Base-by-base conservation (phyloP, 2,113 vertebrate genomes). In the Urocolius indicus region DNA sequence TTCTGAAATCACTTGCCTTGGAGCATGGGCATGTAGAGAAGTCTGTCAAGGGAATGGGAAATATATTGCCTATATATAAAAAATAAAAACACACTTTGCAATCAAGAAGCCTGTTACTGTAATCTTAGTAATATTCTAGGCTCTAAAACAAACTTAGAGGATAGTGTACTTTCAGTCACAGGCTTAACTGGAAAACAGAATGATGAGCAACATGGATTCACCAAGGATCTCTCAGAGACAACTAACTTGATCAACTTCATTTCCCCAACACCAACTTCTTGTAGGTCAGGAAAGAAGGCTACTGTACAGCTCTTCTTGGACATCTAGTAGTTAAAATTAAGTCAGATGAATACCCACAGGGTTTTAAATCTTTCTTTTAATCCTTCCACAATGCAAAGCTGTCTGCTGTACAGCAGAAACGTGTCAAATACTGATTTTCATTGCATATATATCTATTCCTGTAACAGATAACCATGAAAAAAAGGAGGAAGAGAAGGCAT, bases 321-420 rank as follows among this genome's bases (percentile, higher is more conserved):
- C 41, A 84, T 78, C 7, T 71, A 52, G 45, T 63, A 65, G n/a
- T 82, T 63, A 76, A 91, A 92, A 72, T 52, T 3, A 63, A 91
- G 29, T n/a, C 32, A 38, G 16, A 77, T 26, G 27, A 87, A 77
- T n/a, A 76, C 43, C 24, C 51, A 76, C 2, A 7, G 23, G 21
- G 22, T 74, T 94, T 91, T 49, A 78, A 74, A 46, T 46, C 49
- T 75, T 58, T 63, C n/a, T 67, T 90, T 84, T 77, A 89, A 86
- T 63, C 34, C 78, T 59, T 96, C 52, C 63, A 87, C 71, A 93
- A 94, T 46, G 38, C 67, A 87, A 94, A 87, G 45, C 46, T 84
- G 52, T 58, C 62, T 51, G 29, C 38, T 84, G 27, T 52, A 52
- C 29, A 62, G 76, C 72, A 94, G 78, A 89, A 85, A 86, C 16